Base-by-base conservation (phyloP, 2,888 invertebrate genomes). In the Agrochola lychnidis region DNA sequence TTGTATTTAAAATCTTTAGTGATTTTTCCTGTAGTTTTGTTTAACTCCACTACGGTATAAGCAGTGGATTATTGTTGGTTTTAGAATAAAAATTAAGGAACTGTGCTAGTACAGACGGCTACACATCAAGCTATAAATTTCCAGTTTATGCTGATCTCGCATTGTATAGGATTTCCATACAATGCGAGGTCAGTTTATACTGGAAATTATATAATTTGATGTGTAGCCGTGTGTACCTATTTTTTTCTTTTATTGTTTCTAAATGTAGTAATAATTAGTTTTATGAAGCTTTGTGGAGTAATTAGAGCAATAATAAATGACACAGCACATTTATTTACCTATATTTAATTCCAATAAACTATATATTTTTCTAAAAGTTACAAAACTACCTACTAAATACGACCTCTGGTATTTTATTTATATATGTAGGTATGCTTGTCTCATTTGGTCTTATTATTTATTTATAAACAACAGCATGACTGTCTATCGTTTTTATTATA, bases 361-460 rank as follows among this genome's bases (percentile, higher is more conserved):
- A 25, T 59, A 12, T 45, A 22, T 45, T 61, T 68, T 36, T 48
- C 16, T 14, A n/a, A 40, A 57, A 48, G 16, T 14, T 9, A 16
- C 12, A 12, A 14, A 36, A 5, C 4, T 51, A 19, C 1, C 3
- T 73, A 51, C 3, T 19, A 30, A 36, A 45, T 12, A 7, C 12
- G 2, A 36, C 9, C 16, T 73, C 0, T 22, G 14, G 16, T 53
- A 63, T 48, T 36, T 48, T n/a, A 4, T 56, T 75, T 19, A 19
- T 36, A 1, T 14, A 7, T 5, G 4, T 40, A 42, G 0, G 42
- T 22, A 45, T 30, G 25, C 5, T 6, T 73, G 48, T 51, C 19
- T 62, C 22, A 53, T 76, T 75, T 62, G 16, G 42, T 25, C 16
- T 25, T 48, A 40, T 12, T 73, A n/a, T 74, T 53, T 10, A 2